Conservation (phyloP, 2,888 invertebrate species). For the Nomada hirtipes region DNA sequence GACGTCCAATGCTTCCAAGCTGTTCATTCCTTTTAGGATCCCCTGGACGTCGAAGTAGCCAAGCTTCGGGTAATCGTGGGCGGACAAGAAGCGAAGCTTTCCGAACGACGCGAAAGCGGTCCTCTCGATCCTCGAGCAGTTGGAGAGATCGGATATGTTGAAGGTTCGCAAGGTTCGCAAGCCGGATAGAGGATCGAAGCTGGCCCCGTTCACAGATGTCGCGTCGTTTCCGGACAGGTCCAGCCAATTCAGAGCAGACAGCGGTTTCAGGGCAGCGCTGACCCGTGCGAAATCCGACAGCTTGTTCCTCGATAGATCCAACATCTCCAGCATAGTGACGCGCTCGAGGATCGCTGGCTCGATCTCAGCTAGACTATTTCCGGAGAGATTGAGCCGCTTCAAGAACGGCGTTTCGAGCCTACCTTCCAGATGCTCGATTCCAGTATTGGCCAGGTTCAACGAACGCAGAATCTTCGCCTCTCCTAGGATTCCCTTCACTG, state of each 20-base stretch:
- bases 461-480: conserved; percentile 95
- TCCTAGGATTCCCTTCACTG: conserved; percentile 91
- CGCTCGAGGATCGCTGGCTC: conserved; percentile 90
- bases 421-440: conserved; percentile 87
- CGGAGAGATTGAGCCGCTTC: conserved; percentile 90
- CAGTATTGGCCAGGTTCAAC: conserved; percentile 92
- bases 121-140: conserved; percentile 92
- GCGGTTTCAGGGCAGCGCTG: conserved; percentile 80
- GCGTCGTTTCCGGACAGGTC: conserved; percentile 95
- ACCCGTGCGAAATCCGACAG: conserved; percentile 86
- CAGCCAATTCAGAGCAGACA: conserved; percentile 89
- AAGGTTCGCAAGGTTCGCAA: conserved; percentile 88
- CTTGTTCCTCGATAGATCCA: conserved; percentile 92
- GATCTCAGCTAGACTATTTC: conserved; percentile 90
- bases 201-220: conserved; percentile 89
- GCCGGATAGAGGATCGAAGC: conserved; percentile 90
- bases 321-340: conserved; percentile 90
- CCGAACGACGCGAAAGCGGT: conserved; percentile 90
- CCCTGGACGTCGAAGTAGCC: conserved; percentile 95
- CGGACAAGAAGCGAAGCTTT: conserved; percentile 89
- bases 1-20: conserved; percentile 91
- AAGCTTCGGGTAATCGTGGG: conserved; percentile 91
- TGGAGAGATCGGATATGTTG: conserved; percentile 88
- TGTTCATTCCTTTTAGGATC: conserved; percentile 90
- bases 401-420: conserved; percentile 94